Evolutionary conservation across 2,888 invertebrate genomes (phyloP).

Genomic region (Calameuta pallipes): DNA sequence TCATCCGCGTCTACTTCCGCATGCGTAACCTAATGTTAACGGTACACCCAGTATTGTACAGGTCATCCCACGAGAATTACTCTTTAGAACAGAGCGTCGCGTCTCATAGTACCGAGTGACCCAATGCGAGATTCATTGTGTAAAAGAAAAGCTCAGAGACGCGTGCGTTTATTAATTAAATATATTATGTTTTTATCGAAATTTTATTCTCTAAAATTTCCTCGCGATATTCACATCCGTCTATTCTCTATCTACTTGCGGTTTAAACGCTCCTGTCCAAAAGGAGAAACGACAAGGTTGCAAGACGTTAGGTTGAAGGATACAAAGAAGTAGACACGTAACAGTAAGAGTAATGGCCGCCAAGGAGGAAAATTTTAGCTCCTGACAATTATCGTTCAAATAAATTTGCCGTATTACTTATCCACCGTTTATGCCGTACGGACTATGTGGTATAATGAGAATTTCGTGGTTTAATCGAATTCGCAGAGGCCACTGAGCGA

Average conservation of each 20-base stretch:
- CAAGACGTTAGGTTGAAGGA: neutral
- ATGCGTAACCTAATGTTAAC: conserved; percentile 41
- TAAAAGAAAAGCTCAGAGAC: neutral
- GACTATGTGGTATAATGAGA: neutral
- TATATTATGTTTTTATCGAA: neutral
- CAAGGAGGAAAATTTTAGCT: neutral
- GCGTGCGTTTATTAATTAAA: too few relatives aligned
- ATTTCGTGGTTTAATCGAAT: neutral
- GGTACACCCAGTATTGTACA: conserved; percentile 46
- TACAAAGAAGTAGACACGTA: neutral
- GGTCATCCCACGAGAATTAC: conserved; percentile 15
- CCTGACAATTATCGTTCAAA: neutral
- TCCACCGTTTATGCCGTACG: neutral
- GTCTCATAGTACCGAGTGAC: conserved; percentile 41
- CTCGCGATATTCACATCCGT: neutral
- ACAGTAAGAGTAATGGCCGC: neutral
- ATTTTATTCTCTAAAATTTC: neutral
- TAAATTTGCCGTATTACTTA: neutral
- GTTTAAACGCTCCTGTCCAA: neutral
- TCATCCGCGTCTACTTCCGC: neutral
- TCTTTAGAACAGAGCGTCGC: conserved; percentile 49
- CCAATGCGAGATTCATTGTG: conserved; percentile 24
- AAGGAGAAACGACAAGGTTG: neutral
- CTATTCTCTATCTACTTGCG: neutral
- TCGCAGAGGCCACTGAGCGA: neutral